Conservation (phyloP, 2,888 invertebrate species). For the Eutolmus rufibarbis region DNA sequence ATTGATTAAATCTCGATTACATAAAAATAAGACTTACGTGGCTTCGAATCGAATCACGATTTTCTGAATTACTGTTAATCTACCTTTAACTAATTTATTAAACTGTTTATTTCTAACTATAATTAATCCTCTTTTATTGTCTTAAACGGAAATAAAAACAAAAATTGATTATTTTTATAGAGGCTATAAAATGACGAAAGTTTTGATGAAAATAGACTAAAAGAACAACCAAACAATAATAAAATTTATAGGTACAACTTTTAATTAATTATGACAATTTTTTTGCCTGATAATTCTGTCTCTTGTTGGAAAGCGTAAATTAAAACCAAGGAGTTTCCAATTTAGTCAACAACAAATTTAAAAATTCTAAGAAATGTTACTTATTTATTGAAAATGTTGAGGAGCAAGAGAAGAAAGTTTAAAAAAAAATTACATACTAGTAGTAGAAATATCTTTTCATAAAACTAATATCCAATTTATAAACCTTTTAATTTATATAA, state of each 20-base stretch:
- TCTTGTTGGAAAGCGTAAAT: not conserved
- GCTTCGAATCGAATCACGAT: not conserved
- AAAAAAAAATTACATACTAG: not conserved
- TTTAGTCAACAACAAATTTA: too few relatives aligned
- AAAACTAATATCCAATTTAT: not conserved
- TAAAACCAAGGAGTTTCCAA: too few relatives aligned
- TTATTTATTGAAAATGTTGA: too few relatives aligned
- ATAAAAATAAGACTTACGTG: not conserved
- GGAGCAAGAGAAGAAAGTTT: not conserved
- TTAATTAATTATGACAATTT: too few relatives aligned
- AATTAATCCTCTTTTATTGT: not conserved
- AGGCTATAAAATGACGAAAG: not conserved
- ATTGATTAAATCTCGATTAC: not conserved
- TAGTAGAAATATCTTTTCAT: not conserved
- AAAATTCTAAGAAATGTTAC: too few relatives aligned
- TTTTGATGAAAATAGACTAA: not conserved
- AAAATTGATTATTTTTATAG: not conserved
- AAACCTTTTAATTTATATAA: not conserved
- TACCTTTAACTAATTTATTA: not conserved
- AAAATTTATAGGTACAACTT: too few relatives aligned
- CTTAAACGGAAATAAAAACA: not conserved
- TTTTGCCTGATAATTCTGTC: too few relatives aligned
- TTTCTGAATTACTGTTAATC: not conserved
- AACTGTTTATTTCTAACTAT: not conserved
- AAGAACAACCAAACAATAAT: too few relatives aligned